A percentile compares a stretch with the other conserved stretches of the same genome.
These are phyloP conservation scores for Ifrita kowaldi DNA, from an alignment of 2,113 vertebrate species.

Conservation along the genomic window DNA sequence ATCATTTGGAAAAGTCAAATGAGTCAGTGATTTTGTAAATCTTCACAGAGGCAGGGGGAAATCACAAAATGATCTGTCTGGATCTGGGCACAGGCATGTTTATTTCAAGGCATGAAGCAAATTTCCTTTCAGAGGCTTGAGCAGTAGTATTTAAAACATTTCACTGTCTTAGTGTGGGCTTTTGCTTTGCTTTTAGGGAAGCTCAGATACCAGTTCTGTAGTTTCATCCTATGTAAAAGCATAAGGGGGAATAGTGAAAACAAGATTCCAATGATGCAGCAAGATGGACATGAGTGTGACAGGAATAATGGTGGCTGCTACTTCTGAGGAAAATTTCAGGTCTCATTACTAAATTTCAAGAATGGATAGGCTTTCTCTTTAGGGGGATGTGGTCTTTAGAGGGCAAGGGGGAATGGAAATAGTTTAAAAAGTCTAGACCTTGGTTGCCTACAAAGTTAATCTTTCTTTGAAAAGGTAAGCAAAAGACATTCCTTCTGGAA, in stretches of 20 bases:
- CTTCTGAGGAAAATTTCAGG: background rate
- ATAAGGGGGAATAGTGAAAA: background rate
- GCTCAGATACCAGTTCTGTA: background rate
- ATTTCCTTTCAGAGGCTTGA: background rate
- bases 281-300: background rate
- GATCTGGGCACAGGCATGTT: background rate
- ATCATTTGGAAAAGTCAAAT: background rate
- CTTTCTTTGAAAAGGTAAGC: background rate
- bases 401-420: fast-evolving
- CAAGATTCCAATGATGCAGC: background rate
- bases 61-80: background rate
- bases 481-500: background rate
- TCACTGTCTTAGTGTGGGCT: background rate
- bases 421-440: background rate
- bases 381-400: fast-evolving
- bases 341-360: background rate
- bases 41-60: background rate
- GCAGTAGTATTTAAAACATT: background rate
- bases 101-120: background rate
- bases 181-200: background rate
- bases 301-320: background rate
- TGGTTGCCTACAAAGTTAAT: background rate
- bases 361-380: background rate
- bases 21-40: background rate
- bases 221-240: background rate